Evolutionary conservation across 2,888 invertebrate species (phyloP), one percentile per base, ranked within the genome.

Genomic region (Lepidochitona cinerea): DNA sequence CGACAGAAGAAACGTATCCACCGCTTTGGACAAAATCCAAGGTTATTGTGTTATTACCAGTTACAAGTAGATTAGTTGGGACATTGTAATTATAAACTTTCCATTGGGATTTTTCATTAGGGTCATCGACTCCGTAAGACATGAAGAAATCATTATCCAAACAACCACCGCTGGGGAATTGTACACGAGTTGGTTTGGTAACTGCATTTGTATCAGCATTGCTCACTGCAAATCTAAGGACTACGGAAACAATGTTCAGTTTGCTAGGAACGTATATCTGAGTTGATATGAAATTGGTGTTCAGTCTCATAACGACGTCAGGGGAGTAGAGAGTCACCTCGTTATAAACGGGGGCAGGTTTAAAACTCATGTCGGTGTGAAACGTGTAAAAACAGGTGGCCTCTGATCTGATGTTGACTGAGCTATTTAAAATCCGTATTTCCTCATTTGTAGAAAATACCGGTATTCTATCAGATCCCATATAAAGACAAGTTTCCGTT

Each of bases 311-410:
- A 18, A 36, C 37, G 36, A 70, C 37, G 1, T 59, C 53, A 12
- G 35, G n/a, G 23, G 54, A 53, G 36, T 70, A 70, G 4, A 36
- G 32, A n/a, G n/a, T 64, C 1, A 37, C 37, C 37, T 70, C 70
- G 14, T 64, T 23, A 29, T 37, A 29, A 37, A 37, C 59, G 7
- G n/a, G 9, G 12, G 59, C 5, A 29, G 12, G 9, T 2, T 54
- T 7, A 6, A 37, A 36, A 37, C 37, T 59, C 14, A 12, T 18
- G 32, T 26, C 32, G 1, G 65, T 32, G 0, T 29, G n/a, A 29
- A 71, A 65, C 0, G 23, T 29, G 36, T 66, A 71, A 32, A 71
- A 41, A 14, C 71, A 71, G 32, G 65, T 65, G 23, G 32, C n/a
- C 29, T 71, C 71, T 9, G 66, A 14, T 0, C 32, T 65, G 18